Evolutionary conservation across 2,113 vertebrate species (phyloP).

Genomic region (Gorsachius goisagi): DNA sequence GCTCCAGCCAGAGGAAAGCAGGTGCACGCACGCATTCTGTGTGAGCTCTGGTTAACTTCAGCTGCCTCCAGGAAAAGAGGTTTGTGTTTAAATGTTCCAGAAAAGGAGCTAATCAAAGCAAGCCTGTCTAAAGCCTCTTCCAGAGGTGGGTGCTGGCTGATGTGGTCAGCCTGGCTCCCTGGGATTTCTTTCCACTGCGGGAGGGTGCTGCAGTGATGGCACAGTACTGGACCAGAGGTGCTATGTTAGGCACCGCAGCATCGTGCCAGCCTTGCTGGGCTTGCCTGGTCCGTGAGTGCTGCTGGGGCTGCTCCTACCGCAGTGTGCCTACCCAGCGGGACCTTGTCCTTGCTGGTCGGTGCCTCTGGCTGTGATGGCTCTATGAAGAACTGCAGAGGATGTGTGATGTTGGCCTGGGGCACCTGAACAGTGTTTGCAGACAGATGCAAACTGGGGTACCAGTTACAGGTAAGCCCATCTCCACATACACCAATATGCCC

Average conservation of each 20-base stretch:
- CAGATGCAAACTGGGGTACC: not conserved
- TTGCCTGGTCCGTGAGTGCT: rapidly evolving
- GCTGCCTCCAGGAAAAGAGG: not conserved
- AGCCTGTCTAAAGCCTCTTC: not conserved
- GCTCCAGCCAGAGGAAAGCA: not conserved
- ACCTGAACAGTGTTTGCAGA: not conserved
- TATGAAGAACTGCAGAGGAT: not conserved
- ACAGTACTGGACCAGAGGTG: not conserved
- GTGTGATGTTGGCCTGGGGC: not conserved
- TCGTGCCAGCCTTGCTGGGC: not conserved
- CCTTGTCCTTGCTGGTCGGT: not conserved
- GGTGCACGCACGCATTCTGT: rapidly evolving
- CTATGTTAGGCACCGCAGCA: not conserved
- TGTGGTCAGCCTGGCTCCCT: not conserved
- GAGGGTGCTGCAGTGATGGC: not conserved
- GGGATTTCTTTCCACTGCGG: rapidly evolving
- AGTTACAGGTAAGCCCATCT: not conserved
- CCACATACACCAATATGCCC: rapidly evolving
- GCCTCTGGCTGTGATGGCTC: not conserved
- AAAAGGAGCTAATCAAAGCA: not conserved
- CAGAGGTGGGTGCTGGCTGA: not conserved
- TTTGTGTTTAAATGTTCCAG: not conserved
- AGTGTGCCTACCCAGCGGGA: not conserved
- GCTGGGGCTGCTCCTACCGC: not conserved
- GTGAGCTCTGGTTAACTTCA: not conserved